Evolutionary conservation across 53 echinoderm and acorn worm genomes (phyloP).

Genomic region (Stichopus horrens): DNA sequence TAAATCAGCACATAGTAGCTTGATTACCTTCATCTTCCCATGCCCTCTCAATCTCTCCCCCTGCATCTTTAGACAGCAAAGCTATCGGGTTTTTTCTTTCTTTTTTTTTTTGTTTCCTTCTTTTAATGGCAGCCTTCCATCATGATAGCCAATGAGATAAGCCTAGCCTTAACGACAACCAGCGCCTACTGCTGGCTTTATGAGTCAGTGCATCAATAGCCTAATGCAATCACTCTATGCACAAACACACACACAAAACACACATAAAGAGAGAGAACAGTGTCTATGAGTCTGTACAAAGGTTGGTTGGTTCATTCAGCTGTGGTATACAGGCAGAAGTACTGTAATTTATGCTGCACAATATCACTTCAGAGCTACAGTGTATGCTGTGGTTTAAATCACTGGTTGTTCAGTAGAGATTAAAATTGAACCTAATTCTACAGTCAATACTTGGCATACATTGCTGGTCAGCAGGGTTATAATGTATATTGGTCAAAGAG

Average conservation of each 20-base stretch:
- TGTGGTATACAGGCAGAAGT: neutral
- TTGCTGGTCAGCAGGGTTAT: neutral
- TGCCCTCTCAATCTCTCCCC: slow-evolving; percentile 17
- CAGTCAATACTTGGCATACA: neutral
- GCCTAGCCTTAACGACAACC: slow-evolving; percentile 26
- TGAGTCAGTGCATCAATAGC: slow-evolving; percentile 32
- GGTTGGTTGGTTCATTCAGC: slow-evolving; percentile 4
- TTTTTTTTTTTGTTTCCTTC: slow-evolving; percentile 9
- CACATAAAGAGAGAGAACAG: neutral
- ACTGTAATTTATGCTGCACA: slow-evolving; percentile 28
- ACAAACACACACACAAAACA: neutral
- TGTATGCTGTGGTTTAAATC: slow-evolving; percentile 17
- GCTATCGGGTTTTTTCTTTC: neutral
- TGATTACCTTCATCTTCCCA: neutral
- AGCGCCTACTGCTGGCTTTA: neutral
- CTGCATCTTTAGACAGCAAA: neutral
- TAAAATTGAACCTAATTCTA: neutral
- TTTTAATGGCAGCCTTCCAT: slow-evolving; percentile 14
- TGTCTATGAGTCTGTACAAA: slow-evolving; percentile 11
- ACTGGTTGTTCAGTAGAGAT: neutral
- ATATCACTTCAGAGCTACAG: neutral
- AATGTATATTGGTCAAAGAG: neutral
- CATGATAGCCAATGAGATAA: slow-evolving; percentile 30
- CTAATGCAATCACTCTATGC: slow-evolving; percentile 21
- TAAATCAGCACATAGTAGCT: neutral